These are phyloP conservation scores for Clarias gariepinus DNA, from an alignment of 2,113 vertebrate species.

Conservation along the genomic window DNA sequence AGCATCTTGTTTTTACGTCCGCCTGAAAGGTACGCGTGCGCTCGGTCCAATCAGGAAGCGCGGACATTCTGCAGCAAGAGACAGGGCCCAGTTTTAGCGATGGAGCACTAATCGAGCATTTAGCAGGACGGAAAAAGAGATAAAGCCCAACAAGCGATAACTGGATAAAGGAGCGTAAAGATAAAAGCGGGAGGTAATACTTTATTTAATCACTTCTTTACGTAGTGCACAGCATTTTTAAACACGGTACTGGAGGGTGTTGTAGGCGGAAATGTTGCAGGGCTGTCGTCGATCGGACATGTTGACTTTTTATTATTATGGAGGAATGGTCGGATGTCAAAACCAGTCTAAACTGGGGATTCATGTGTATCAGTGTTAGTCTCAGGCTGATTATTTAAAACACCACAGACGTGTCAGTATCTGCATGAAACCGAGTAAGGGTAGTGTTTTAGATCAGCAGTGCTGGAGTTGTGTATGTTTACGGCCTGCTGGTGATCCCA, in stretches of 20 bases:
- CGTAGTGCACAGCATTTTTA: neutral
- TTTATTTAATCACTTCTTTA: neutral
- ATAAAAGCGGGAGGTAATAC: conserved; percentile 69
- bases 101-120: conserved; percentile 64
- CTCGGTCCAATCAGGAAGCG: conserved; percentile 58
- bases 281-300: conserved; percentile 30
- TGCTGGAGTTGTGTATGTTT: neutral
- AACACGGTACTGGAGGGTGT: neutral
- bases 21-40: neutral
- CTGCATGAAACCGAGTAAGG: neutral
- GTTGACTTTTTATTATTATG: conserved; percentile 27
- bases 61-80: conserved; percentile 48
- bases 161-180: conserved; percentile 11
- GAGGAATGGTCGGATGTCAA: neutral
- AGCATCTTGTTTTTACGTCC: accelerated
- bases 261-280: neutral
- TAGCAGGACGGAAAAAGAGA: conserved; percentile 54
- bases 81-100: conserved; percentile 52
- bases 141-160: neutral
- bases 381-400: neutral
- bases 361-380: too few species aligned
- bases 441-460: too few species aligned
- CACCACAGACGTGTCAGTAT: neutral
- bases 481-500: conserved; percentile 3
- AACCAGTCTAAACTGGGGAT: neutral